Base-by-base conservation (phyloP, 2,113 vertebrate genomes). In the Tursiops truncatus region DNA sequence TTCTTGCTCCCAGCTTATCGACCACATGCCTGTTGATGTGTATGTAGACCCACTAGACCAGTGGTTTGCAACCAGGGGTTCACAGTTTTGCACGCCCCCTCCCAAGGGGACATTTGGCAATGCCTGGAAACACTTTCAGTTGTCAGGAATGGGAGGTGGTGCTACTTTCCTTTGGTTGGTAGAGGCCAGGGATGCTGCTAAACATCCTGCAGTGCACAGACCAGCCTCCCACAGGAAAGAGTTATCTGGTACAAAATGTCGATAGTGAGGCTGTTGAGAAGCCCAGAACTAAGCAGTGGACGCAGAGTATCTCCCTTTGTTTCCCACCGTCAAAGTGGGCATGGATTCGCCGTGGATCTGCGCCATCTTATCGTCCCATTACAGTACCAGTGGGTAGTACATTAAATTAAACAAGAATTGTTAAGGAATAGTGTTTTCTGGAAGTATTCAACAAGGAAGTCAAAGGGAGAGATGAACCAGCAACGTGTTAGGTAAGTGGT, bases 251-350 rank as follows among this genome's bases (percentile, higher is more conserved):
- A 23, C 18, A 58, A 11, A 63, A 44, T 67, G 38, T 77, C 71
- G 62, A 0, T 8, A 56, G 33, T 33, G 20, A 60, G 56, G 38
- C 58, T 67, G 8, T 71, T 62, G 76, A 73, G 85, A 94, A 90
- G 44, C 8, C 36, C 20, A 82, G 67, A 63, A 86, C 4, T 2
- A 87, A 97, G 85, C 71, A 84, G 74, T 76, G 95, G 97, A 44
- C 96, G 94, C 82, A 47, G n/a, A 4, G 84, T 92, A 70, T 95
- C 95, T 98, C 80, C n/a, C 50, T 68, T 87, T 97, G 58, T 12
- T 31, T 95, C 97, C 96, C 56, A 3, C 50, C 74, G 0, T 81
- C 77, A 71, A 91, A 96, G 90, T 89, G 41, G 47, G 6, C 26
- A 1, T 56, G 33, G 74, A 31, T 90, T 95, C 33, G 41, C 28